Evolutionary conservation across 2,113 vertebrate genomes (phyloP), one percentile per base, ranked within the genome.

Genomic region (Heteronetta atricapilla): DNA sequence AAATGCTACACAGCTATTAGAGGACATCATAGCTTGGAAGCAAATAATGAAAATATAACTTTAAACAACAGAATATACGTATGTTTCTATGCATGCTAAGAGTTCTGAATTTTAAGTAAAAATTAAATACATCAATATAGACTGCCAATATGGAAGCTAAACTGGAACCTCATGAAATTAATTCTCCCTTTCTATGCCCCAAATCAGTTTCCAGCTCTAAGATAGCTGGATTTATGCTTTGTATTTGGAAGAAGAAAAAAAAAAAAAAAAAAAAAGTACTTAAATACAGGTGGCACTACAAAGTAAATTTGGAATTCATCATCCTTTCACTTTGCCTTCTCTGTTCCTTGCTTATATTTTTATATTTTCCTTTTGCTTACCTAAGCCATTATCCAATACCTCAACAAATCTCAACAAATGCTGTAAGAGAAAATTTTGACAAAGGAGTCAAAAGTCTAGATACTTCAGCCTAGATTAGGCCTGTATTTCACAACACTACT

Each of bases 91-190:
- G 90, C 92, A 64, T 93, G 83, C 52, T 91, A 86, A 88, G 69
- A 13, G 58, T 89, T 92, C 59, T 92, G 90, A 94, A 95, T 94
- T 92, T 94, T 90, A 60, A 96, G 62, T 69, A 80, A 92, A 96
- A 93, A 97, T 96, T 96, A 93, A 95, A 84, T 79, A 73, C 73
- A 86, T 95, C 88, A 88, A 7, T 76, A 81, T 46, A 69, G 31
- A 29, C 38, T 90, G 75, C 38, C 82, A 86, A 48, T 81, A 64
- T 8, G 31, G 38, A 88, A 83, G 52, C 48, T 94, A 74, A 75
- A 80, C 60, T 0, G 0, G 26, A 90, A 90, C 52, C 38, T 58
- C 42, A 84, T 72, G 56, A 93, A 96, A 95, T 68, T 64, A 31
- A 33, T 19, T 86, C 94, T 95, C 31, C 73, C 28, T 50, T 68